phyloP scores from a whole-genome alignment of 2,113 vertebrate genomes.

The Oenanthe oenanthe region DNA sequence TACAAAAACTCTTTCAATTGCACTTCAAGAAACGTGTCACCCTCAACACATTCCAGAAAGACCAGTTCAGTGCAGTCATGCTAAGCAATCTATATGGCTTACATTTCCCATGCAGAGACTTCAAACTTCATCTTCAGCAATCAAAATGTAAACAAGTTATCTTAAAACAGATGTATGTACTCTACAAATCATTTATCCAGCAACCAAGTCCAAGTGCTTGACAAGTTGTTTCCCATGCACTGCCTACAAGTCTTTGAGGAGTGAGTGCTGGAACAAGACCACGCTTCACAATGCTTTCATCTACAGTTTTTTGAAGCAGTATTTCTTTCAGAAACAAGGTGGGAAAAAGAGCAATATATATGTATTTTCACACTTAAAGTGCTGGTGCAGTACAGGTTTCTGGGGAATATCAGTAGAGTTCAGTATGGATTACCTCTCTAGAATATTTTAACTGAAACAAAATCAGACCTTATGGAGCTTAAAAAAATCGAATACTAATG shows the following conservation, averaged over 20 bases:
- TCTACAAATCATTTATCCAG: not conserved
- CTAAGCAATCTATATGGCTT: not conserved
- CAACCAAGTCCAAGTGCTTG: not conserved
- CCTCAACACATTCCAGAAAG: not conserved
- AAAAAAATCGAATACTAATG: not conserved
- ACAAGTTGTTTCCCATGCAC: not conserved
- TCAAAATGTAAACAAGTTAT: not conserved
- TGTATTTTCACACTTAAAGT: not conserved
- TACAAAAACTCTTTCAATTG: not conserved
- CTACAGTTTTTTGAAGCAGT: not conserved
- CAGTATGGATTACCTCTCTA: not conserved
- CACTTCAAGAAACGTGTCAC: not conserved
- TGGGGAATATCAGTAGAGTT: not conserved
- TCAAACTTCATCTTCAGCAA: not conserved
- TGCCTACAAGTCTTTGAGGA: not conserved
- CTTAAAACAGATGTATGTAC: not conserved
- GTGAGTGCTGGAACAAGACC: not conserved
- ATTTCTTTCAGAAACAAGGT: not conserved
- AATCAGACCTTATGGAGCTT: not conserved
- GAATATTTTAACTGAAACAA: not conserved
- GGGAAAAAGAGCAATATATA: not conserved
- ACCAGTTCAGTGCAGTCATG: not conserved
- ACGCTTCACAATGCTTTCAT: not conserved
- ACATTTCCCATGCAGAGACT: not conserved
- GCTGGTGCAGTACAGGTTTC: not conserved